Conservation (phyloP, 1,140 invertebrate species). For the Drosophila sulfurigaster region DNA sequence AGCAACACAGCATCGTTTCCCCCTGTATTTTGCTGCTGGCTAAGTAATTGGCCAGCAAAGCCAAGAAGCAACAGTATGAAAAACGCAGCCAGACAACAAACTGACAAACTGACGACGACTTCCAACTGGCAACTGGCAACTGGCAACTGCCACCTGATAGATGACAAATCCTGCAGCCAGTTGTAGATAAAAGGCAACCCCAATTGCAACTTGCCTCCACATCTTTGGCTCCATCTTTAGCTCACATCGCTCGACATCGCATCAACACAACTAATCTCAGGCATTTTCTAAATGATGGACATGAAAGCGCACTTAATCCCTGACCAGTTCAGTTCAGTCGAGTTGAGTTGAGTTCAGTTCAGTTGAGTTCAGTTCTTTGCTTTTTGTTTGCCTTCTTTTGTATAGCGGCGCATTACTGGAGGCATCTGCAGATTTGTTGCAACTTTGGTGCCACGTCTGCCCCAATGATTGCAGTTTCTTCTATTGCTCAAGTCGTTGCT, state of each 20-base stretch:
- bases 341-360: background rate
- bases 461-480: background rate
- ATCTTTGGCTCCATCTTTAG: background rate
- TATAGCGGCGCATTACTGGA: background rate
- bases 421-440: background rate
- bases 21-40: constrained; percentile 2
- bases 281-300: constrained; percentile 68
- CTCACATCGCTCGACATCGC: constrained; percentile 26
- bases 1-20: background rate
- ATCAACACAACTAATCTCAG: constrained; percentile 70
- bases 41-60: constrained; percentile 40
- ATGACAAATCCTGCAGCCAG: constrained; percentile 22
- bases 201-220: background rate
- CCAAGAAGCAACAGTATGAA: constrained; percentile 3
- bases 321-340: constrained; percentile 9
- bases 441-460: background rate
- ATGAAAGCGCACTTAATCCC: constrained; percentile 43
- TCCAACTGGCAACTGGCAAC: constrained; percentile 9
- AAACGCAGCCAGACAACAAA: background rate
- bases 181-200: constrained; percentile 11
- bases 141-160: constrained; percentile 27
- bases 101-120: background rate
- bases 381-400: background rate
- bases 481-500: background rate
- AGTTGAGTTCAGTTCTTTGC: background rate